Evolutionary conservation across 1,140 invertebrate species (phyloP), one percentile per base, ranked within the genome.

Genomic region (Mamestra configurata): DNA sequence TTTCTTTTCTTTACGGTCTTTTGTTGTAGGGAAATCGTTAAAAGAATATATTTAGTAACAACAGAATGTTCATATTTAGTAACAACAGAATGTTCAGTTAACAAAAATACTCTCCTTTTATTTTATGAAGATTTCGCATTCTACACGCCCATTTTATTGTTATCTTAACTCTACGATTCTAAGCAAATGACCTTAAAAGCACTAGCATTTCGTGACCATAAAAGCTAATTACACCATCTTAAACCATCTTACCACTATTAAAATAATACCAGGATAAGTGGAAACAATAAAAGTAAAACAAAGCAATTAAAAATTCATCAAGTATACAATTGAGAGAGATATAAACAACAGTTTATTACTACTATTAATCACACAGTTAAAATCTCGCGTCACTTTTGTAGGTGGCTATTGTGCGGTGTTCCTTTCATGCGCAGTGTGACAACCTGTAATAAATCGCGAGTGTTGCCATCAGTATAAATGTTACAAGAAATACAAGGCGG

Each of bases 401-500:
- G 75, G 57, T 77, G 59, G 46, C 75, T 68, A 77, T 77, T 77
- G 75, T 77, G 75, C 75, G 75, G 75, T 68, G 73, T 37, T n/a
- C 61, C 75, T 77, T 77, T 77, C 75, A 77, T 40, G 75, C 40
- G n/a, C 75, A 43, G 59, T 77, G 75, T 68, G 75, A 61, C 59
- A 68, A 68, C 46, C 46, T 37, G 61, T 55, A 77, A 77, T 77
- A 77, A 77, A 77, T 77, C 61, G 75, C 46, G 59, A 77, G 46
- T 68, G 75, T 77, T 77, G 75, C 75, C 75, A 77, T 77, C 75
- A 76, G 59, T 64, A 66, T 77, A 77, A 77, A 77, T 68, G 75
- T 77, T 66, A 68, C 59, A 55, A 68, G 61, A 64, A 77, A 68
- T 77, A 68, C 75, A 53, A 77, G 61, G 35, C 75, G 43, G 75